Percentiles rank a stretch among this genome's conserved stretches.
Conservation (phyloP, 2,888 invertebrate genomes). For the Tenthredo distinguenda region DNA sequence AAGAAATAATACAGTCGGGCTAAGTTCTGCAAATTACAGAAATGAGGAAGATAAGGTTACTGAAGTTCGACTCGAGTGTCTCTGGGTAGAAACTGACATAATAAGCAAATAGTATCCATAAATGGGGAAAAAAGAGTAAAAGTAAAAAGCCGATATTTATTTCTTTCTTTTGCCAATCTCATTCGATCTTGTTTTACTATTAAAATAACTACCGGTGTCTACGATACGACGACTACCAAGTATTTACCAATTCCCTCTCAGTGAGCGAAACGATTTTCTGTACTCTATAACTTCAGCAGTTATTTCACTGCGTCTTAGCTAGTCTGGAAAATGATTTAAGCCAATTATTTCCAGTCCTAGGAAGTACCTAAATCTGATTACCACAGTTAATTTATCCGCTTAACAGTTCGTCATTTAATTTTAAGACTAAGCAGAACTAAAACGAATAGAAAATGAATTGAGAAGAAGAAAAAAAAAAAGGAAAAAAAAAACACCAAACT, state of each 20-base stretch:
- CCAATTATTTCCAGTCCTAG: constrained; percentile 62
- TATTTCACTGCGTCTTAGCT: constrained; percentile 75
- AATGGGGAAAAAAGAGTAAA: background rate
- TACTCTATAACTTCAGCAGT: constrained; percentile 43
- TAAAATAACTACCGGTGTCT: background rate
- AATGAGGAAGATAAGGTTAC: background rate
- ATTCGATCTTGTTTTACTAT: background rate
- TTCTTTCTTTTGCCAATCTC: background rate
- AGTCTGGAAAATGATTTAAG: constrained; percentile 72
- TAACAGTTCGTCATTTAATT: background rate
- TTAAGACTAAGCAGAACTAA: background rate
- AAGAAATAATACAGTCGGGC: background rate
- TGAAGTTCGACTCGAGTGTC: background rate
- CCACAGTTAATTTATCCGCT: constrained; percentile 31
- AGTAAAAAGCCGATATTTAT: background rate
- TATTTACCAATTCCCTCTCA: constrained; percentile 68
- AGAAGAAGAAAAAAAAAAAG: background rate
- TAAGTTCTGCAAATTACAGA: background rate
- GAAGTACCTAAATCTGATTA: constrained; percentile 15
- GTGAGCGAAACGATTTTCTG: constrained; percentile 21
- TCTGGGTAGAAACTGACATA: background rate
- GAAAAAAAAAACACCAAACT: constrained; percentile 62
- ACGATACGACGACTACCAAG: constrained; percentile 18
- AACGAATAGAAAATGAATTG: background rate
- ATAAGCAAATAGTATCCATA: too few species aligned